Conservation (phyloP, 1,140 invertebrate genomes). For the Drosophila bocqueti region DNA sequence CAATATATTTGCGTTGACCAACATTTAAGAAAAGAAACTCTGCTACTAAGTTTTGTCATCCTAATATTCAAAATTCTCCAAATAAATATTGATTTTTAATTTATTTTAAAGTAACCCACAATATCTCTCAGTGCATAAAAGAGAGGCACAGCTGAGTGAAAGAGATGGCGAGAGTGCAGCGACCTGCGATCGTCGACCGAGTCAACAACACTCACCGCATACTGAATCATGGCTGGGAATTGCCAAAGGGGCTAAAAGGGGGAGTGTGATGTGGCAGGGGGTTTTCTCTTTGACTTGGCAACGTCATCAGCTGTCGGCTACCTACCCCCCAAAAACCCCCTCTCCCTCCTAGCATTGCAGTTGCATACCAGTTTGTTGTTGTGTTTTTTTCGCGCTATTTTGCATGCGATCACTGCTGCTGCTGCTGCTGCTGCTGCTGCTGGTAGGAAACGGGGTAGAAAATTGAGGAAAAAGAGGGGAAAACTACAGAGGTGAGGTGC, state of each 20-base stretch:
- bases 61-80: no score
- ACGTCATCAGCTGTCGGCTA: slow-evolving; percentile 48
- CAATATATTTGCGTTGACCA: neutral
- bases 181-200: slow-evolving; percentile 65
- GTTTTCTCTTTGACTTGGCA: slow-evolving; percentile 57
- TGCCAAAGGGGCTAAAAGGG: slow-evolving; percentile 18
- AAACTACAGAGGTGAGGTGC: neutral
- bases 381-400: slow-evolving; percentile 66
- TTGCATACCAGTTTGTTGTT: slow-evolving; percentile 67
- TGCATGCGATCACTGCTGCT: slow-evolving; percentile 53
- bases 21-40: neutral
- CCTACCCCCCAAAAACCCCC: neutral
- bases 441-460: slow-evolving; percentile 5
- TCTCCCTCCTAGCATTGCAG: slow-evolving; percentile 8
- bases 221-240: slow-evolving; percentile 56
- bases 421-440: slow-evolving; percentile 5
- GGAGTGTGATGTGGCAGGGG: slow-evolving; percentile 2
- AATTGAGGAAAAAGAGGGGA: neutral
- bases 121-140: neutral
- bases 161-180: slow-evolving; percentile 59
- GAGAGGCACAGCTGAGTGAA: neutral
- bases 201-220: slow-evolving; percentile 63
- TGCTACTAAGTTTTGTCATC: neutral
- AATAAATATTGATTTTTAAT: neutral
- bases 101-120: neutral